Evolutionary conservation across 2,113 vertebrate species (phyloP).

Genomic region (Syrmaticus mikado): DNA sequence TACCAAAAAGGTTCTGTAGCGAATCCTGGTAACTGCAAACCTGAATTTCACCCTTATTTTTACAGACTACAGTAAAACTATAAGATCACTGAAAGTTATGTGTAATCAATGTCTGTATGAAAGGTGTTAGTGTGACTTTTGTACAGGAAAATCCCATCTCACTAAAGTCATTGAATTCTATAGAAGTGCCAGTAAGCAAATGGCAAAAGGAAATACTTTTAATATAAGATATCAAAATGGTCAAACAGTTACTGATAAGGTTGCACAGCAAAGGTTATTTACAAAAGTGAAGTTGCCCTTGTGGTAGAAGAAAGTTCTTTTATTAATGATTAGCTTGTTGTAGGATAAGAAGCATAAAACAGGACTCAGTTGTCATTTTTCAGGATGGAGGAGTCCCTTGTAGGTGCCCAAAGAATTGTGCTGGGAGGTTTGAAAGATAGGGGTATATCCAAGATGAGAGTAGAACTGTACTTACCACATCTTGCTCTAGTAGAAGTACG

Average conservation of each 20-base stretch:
- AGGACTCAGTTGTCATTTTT: not conserved
- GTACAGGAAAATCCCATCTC: not conserved
- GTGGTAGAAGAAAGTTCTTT: not conserved
- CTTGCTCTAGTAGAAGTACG: not conserved
- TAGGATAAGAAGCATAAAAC: not conserved
- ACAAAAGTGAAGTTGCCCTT: slow-evolving; percentile 6
- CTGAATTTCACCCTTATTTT: not conserved
- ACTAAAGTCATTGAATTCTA: not conserved
- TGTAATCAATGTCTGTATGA: not conserved
- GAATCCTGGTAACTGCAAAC: not conserved
- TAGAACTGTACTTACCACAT: not conserved
- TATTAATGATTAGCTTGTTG: slow-evolving; percentile 27
- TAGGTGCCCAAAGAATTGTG: not conserved
- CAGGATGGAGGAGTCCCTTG: not conserved
- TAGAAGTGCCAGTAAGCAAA: not conserved
- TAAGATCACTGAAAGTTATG: not conserved
- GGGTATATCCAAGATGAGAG: not conserved
- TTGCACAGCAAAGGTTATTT: not conserved
- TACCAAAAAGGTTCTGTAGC: not conserved
- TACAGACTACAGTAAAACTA: not conserved
- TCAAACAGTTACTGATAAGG: slow-evolving; percentile 43
- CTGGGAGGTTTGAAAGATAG: not conserved
- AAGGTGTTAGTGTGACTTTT: not conserved
- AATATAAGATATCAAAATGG: not conserved
- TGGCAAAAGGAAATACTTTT: not conserved